phyloP scores from a whole-genome alignment of 1,140 invertebrate species.

The Galleria mellonella region DNA sequence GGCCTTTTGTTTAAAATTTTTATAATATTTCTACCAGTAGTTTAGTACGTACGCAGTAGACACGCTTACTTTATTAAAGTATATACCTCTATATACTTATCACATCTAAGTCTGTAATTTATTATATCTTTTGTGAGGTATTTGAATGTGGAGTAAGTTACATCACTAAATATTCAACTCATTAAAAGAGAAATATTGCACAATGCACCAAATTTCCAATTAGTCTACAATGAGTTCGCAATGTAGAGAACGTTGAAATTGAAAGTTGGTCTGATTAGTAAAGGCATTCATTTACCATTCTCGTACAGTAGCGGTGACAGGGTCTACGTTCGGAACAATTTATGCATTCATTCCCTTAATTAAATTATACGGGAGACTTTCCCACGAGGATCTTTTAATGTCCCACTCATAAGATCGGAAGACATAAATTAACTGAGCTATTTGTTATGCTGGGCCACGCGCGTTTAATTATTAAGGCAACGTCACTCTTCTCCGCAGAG shows the following conservation, averaged over 20 bases:
- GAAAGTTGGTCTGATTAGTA: conserved; percentile 9
- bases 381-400: conserved; percentile 46
- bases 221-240: not conserved
- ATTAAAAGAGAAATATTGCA: conserved; percentile 1
- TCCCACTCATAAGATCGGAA: conserved; percentile 47
- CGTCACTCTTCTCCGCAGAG: conserved; percentile 19
- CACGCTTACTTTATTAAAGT: too few relatives aligned
- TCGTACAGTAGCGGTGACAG: conserved; percentile 3
- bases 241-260: not conserved
- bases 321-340: conserved; percentile 27
- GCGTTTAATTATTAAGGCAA: conserved; percentile 41
- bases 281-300: conserved; percentile 6
- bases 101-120: too few relatives aligned
- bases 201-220: conserved; percentile 2
- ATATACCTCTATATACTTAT: too few relatives aligned
- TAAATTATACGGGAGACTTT: conserved; percentile 42
- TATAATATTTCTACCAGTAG: too few relatives aligned
- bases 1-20: too few relatives aligned
- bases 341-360: conserved; percentile 39
- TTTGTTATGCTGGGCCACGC: conserved; percentile 47
- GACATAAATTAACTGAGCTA: conserved; percentile 48
- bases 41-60: too few relatives aligned
- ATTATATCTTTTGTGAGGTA: too few relatives aligned
- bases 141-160: not conserved
- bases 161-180: not conserved